A percentile compares a stretch with the other conserved stretches of the same genome.
These are phyloP conservation scores for Phrixothrix hirtus DNA, from an alignment of 2,888 invertebrate genomes.

Conservation along the genomic window DNA sequence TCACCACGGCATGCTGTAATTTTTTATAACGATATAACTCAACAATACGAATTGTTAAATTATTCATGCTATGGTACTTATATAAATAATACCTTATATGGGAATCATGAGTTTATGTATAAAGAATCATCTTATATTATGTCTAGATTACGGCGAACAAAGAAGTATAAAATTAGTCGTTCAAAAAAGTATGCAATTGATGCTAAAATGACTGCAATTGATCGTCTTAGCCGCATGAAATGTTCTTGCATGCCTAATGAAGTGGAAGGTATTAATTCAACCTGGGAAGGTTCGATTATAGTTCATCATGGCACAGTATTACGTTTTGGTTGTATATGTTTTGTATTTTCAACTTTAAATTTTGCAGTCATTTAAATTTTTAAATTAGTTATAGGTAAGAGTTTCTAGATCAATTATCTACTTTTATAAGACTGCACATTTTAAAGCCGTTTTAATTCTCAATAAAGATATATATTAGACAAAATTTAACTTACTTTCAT, in stretches of 20 bases:
- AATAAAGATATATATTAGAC: neutral
- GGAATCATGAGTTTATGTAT: conserved; percentile 65
- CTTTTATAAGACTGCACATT: no score
- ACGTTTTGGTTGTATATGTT: conserved; percentile 84
- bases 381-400: no score
- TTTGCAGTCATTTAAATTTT: no score
- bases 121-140: conserved; percentile 41
- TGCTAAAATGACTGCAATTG: conserved; percentile 51
- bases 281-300: conserved; percentile 90
- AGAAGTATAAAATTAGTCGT: conserved; percentile 53
- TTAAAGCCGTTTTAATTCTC: no score
- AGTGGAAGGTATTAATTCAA: conserved; percentile 56
- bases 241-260: conserved; percentile 46
- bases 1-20: conserved; percentile 79
- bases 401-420: no score
- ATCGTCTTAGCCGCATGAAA: conserved; percentile 46
- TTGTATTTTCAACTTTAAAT: conserved; percentile 75
- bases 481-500: conserved; percentile 68
- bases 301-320: conserved; percentile 83
- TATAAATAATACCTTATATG: conserved; percentile 86
- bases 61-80: conserved; percentile 88
- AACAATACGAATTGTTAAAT: conserved; percentile 88
- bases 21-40: conserved; percentile 79
- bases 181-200: conserved; percentile 44
- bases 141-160: conserved; percentile 52